Conservation (phyloP, 2,113 vertebrate species). For the Nestor notabilis region DNA sequence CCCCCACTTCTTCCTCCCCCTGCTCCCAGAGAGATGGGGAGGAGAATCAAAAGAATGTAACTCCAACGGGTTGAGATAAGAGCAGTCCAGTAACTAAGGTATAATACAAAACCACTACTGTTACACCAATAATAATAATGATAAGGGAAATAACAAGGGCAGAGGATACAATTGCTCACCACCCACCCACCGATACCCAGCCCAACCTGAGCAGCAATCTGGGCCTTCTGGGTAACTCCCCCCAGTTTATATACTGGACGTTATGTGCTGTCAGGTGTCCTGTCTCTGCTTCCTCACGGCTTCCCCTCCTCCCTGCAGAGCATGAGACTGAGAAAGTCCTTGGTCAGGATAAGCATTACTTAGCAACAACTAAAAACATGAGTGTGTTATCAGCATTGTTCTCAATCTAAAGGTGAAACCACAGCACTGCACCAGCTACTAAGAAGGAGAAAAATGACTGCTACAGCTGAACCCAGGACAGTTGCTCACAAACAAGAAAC, state of each 20-base stretch:
- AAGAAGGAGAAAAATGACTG: not conserved
- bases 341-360: not conserved
- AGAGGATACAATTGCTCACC: not conserved
- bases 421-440: not conserved
- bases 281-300: not conserved
- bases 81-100: not conserved
- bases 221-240: not conserved
- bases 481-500: not conserved
- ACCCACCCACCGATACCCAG: not conserved
- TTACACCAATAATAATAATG: not conserved
- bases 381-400: not conserved
- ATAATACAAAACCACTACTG: not conserved
- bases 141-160: not conserved
- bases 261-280: not conserved
- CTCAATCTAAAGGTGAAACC: not conserved
- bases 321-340: not conserved
- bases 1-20: not conserved
- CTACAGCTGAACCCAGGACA: not conserved
- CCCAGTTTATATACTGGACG: not conserved
- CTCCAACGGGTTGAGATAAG: not conserved
- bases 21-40: not conserved
- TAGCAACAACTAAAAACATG: not conserved
- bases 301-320: not conserved
- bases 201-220: not conserved
- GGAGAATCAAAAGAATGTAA: not conserved